Base-by-base conservation (phyloP, 2,797 vertebrate species). In the Loriculus beryllinus region DNA sequence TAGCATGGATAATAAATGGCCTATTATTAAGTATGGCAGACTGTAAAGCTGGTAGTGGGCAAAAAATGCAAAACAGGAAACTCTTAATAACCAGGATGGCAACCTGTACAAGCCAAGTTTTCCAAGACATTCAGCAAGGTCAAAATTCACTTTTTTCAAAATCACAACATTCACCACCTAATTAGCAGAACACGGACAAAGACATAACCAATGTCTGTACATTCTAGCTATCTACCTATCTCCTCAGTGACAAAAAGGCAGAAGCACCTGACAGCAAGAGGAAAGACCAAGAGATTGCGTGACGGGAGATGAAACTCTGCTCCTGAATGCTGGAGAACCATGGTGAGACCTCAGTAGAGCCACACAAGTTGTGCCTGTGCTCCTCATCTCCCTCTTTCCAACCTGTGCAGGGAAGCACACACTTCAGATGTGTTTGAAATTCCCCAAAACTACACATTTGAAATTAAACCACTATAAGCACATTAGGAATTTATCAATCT, bases 31-130 rank as follows among this genome's bases (percentile, higher is more conserved):
- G 71, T 71, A 91, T 23, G 63, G 43, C 56, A 82, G 52, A 78
- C 67, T 88, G 78, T 72, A 95, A 81, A 89, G 64, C 64, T 80
- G 91, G 71, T 49, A 90, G 63, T 0, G 0, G 45, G 51, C 82
- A 88, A 69, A 69, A 89, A 93, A 77, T 26, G 84, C 49, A 80
- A 42, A 96, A 76, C 67, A 79, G 88, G 76, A 96, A 96, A 81
- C 72, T n/a, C n/a, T n/a, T 22, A 47, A 65, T 1, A 82, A 72
- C 78, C 0, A 3, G 79, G 77, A 81, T 3, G 43, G 75, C 75
- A 86, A 80, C 52, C 65, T 81, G 4, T 7, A 16, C 26, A 57
- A 52, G 39, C 6, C 54, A 77, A 28, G 28, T 82, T 43, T 62
- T 37, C 74, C 6, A 0, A 89, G 69, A 70, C 42, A 72, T 31